Conservation (phyloP, 2,888 invertebrate species). For the Amphipyra berbera region DNA sequence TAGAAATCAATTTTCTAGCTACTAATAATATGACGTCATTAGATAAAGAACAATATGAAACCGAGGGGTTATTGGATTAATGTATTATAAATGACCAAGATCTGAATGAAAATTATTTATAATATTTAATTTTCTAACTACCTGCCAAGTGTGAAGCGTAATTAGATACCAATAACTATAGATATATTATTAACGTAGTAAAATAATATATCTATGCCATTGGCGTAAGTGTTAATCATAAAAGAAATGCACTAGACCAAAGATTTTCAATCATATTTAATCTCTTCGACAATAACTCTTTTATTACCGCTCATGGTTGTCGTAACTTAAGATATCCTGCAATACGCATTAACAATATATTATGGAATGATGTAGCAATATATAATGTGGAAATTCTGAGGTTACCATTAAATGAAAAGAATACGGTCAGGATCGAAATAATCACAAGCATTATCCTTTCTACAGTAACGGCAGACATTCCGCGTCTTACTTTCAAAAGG, state of each 20-base stretch:
- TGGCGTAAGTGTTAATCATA: not conserved
- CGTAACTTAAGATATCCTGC: too few relatives aligned
- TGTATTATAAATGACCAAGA: too few relatives aligned
- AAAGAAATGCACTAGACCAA: not conserved
- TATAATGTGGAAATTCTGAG: not conserved
- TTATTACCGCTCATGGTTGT: too few relatives aligned
- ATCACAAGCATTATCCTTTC: conserved; percentile 18
- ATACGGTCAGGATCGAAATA: conserved; percentile 12
- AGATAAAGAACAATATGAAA: not conserved
- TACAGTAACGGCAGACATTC: conserved; percentile 37
- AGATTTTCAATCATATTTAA: too few relatives aligned
- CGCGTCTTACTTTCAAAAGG: conserved; percentile 46
- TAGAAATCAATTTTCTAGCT: conserved; percentile 1
- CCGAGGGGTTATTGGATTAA: too few relatives aligned
- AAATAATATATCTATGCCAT: not conserved
- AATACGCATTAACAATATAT: too few relatives aligned
- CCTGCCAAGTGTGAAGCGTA: too few relatives aligned
- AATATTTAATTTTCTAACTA: not conserved
- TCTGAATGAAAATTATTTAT: too few relatives aligned
- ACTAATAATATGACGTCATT: not conserved
- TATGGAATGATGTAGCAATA: too few relatives aligned
- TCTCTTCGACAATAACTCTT: too few relatives aligned
- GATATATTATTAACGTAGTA: too few relatives aligned
- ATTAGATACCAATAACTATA: not conserved
- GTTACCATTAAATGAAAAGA: not conserved